Evolutionary conservation across 1,140 invertebrate genomes (phyloP).

Genomic region (Euwallacea similis): DNA sequence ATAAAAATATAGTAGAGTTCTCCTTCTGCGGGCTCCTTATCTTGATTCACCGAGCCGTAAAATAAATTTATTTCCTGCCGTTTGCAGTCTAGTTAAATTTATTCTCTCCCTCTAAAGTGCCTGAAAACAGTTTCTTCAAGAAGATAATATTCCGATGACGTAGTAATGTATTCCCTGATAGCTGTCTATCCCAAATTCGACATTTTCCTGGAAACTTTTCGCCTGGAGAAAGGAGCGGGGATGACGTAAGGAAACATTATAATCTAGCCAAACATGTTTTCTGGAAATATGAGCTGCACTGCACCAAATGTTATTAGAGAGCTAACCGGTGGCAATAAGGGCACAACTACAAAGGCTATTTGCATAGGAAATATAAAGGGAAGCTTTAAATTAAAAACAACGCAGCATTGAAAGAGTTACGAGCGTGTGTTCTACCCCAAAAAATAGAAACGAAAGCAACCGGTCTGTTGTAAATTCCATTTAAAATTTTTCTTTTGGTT

Average conservation of each 20-base stretch:
- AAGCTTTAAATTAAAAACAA: slow-evolving; percentile 17
- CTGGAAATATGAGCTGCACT: not conserved
- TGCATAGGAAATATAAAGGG: slow-evolving; percentile 18
- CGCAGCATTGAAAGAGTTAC: slow-evolving; percentile 8
- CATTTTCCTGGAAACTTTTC: not conserved
- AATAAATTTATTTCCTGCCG: slow-evolving; percentile 24
- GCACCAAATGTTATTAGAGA: not conserved
- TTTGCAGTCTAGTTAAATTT: slow-evolving; percentile 22
- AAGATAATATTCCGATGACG: slow-evolving; percentile 8
- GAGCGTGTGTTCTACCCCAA: too few relatives aligned
- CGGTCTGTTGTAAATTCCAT: too few relatives aligned
- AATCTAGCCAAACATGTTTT: not conserved
- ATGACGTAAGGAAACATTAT: not conserved
- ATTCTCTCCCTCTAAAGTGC: slow-evolving; percentile 16
- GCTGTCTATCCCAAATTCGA: not conserved
- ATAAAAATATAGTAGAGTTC: slow-evolving; percentile 8
- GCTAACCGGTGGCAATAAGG: not conserved
- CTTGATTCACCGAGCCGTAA: slow-evolving; percentile 14
- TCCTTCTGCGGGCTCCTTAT: slow-evolving; percentile 12
- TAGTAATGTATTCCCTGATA: slow-evolving; percentile 6
- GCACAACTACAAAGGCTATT: slow-evolving; percentile 10
- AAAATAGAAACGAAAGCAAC: too few relatives aligned
- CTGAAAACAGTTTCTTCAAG: slow-evolving; percentile 4
- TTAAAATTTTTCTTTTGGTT: too few relatives aligned
- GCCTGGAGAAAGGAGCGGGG: not conserved